Conservation (phyloP, 2,797 vertebrate species). For the Notolepis coatsorum region DNA sequence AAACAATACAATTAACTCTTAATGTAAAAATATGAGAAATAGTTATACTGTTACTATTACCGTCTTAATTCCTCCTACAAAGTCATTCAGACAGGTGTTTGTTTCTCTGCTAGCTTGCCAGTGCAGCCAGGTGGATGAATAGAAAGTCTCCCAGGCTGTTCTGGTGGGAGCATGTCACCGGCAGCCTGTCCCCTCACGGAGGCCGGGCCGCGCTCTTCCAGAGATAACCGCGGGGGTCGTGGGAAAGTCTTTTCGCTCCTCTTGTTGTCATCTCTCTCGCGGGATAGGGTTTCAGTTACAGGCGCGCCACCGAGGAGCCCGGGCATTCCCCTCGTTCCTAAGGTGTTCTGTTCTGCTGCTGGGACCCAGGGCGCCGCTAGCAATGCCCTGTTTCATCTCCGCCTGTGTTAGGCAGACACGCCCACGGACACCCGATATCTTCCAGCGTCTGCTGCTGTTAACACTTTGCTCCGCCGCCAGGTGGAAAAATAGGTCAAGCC, state of each 20-base stretch:
- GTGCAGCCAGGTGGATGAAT: constrained; percentile 9
- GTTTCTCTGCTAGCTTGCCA: not conserved
- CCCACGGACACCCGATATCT: constrained; percentile 19
- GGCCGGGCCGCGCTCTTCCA: constrained; percentile 45
- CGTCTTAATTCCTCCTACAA: not conserved
- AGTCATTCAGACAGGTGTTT: constrained; percentile 13
- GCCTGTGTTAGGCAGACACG: constrained; percentile 8
- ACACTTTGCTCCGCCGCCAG: constrained; percentile 37
- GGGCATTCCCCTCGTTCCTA: constrained; percentile 67
- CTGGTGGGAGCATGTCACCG: constrained; percentile 46
- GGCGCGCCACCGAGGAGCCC: constrained; percentile 72
- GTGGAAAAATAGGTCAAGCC: constrained; percentile 23
- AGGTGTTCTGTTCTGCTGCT: constrained; percentile 52
- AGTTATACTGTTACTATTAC: too few relatives aligned
- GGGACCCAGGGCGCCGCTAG: constrained; percentile 24
- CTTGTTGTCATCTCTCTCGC: constrained; percentile 67
- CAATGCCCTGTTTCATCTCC: constrained; percentile 34
- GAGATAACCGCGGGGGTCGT: constrained; percentile 72
- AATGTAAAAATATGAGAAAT: too few relatives aligned
- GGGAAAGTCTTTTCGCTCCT: constrained; percentile 76
- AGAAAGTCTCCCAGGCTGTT: constrained; percentile 19
- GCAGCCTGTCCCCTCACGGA: constrained; percentile 26
- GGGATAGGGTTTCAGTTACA: constrained; percentile 78
- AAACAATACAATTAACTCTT: too few relatives aligned
- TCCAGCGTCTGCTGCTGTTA: constrained; percentile 1